A percentile compares a stretch with the other conserved stretches of the same genome.
Conservation (phyloP, 2,797 vertebrate genomes). For the Thalassophryne amazonica region DNA sequence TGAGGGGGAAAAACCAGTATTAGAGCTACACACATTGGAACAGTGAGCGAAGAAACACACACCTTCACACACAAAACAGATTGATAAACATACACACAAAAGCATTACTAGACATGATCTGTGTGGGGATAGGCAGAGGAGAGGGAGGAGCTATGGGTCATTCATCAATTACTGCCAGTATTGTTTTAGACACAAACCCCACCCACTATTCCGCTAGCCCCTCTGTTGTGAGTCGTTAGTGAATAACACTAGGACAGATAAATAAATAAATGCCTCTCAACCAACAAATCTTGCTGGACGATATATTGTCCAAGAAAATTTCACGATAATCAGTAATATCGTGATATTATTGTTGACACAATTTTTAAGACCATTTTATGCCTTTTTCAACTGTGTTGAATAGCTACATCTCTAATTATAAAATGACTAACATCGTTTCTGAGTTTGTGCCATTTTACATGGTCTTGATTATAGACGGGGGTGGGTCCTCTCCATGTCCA, state of each 20-base stretch:
- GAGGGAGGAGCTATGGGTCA: slow-evolving; percentile 49
- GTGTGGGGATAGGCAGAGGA: slow-evolving; percentile 63
- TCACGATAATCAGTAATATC: too few relatives aligned
- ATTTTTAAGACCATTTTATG: too few relatives aligned
- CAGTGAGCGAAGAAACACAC: slow-evolving; percentile 77
- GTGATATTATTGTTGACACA: too few relatives aligned
- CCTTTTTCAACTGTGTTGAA: too few relatives aligned
- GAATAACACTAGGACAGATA: slow-evolving; percentile 49
- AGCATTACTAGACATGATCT: slow-evolving; percentile 72
- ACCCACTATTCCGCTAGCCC: slow-evolving; percentile 61
- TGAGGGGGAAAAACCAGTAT: slow-evolving; percentile 80
- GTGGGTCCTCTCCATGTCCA: too few relatives aligned
- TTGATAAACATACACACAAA: slow-evolving; percentile 69
- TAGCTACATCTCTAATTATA: too few relatives aligned
- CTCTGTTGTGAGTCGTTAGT: slow-evolving; percentile 57
- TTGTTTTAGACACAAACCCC: slow-evolving; percentile 45
- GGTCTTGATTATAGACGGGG: too few relatives aligned
- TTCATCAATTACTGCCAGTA: slow-evolving; percentile 38
- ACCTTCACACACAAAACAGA: slow-evolving; percentile 66
- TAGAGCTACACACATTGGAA: slow-evolving; percentile 81
- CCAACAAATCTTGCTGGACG: too few relatives aligned
- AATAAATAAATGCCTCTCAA: slow-evolving; percentile 37
- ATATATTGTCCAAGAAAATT: too few relatives aligned
- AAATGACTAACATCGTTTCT: too few relatives aligned
- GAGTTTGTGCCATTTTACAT: too few relatives aligned